phyloP scores from a whole-genome alignment of 2,888 invertebrate species.

The Podabrus alpinus region DNA sequence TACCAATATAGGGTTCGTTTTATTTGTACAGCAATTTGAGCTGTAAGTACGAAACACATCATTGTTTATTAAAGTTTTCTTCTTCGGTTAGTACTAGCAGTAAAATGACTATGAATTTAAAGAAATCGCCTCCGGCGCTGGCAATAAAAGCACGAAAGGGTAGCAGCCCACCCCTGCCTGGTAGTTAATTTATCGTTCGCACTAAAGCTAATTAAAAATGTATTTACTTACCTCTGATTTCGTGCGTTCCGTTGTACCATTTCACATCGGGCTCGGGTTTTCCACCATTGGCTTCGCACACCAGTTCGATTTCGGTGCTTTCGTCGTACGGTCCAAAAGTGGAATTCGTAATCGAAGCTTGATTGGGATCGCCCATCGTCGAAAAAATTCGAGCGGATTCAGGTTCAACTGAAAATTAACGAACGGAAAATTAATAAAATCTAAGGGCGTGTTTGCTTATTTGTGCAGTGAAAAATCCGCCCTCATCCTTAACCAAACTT shows the following conservation, averaged over 20 bases:
- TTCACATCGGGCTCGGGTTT: constrained; percentile 83
- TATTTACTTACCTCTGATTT: constrained; percentile 61
- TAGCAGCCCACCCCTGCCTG: too few species aligned
- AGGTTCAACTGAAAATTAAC: constrained; percentile 75
- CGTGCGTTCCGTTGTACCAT: constrained; percentile 80
- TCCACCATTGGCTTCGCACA: constrained; percentile 78
- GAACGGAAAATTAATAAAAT: constrained; percentile 24
- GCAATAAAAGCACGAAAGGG: too few species aligned
- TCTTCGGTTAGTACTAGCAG: too few species aligned
- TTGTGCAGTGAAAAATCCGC: neutral
- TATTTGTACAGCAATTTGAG: too few species aligned
- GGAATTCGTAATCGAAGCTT: constrained; percentile 56
- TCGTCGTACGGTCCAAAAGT: constrained; percentile 74
- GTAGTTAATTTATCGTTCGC: too few species aligned
- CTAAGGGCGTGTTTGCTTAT: neutral
- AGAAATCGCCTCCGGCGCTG: too few species aligned
- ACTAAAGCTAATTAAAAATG: neutral
- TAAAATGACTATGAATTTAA: too few species aligned
- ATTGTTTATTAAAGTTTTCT: too few species aligned
- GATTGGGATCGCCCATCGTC: constrained; percentile 9
- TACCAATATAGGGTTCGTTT: too few species aligned
- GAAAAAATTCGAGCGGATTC: constrained; percentile 67
- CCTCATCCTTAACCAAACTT: neutral
- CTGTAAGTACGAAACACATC: too few species aligned
- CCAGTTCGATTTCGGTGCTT: constrained; percentile 68